Conservation (phyloP, 2,888 invertebrate genomes). For the Sphaerophoria rueppellii region DNA sequence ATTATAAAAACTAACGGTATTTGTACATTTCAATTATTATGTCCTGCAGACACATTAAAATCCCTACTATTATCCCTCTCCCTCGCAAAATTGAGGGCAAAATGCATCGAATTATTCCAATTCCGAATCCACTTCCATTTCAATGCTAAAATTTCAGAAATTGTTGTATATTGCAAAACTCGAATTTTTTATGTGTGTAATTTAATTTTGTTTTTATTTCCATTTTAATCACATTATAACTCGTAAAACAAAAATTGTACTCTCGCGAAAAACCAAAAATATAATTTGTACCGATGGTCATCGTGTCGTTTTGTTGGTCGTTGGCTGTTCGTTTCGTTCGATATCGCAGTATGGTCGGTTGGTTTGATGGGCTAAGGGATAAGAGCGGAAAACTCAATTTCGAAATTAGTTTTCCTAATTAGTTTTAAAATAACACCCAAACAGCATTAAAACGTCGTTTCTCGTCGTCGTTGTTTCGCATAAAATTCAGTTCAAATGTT, state of each 20-base stretch:
- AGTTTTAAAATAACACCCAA: slow-evolving; percentile 74
- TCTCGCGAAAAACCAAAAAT: slow-evolving; percentile 52
- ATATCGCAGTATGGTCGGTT: background rate
- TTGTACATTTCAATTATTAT: slow-evolving; percentile 70
- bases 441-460: slow-evolving; percentile 68
- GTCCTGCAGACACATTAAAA: slow-evolving; percentile 69
- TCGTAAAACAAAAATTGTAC: slow-evolving; percentile 62
- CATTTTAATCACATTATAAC: slow-evolving; percentile 48
- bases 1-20: slow-evolving; percentile 48
- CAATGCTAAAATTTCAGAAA: slow-evolving; percentile 26
- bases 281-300: slow-evolving; percentile 45
- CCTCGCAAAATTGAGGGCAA: slow-evolving; percentile 8
- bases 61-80: slow-evolving; percentile 23
- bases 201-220: slow-evolving; percentile 19
- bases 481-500: slow-evolving; percentile 54
- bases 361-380: background rate
- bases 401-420: slow-evolving; percentile 74
- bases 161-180: slow-evolving; percentile 17
- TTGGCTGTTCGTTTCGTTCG: background rate
- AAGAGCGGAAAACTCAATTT: slow-evolving; percentile 72
- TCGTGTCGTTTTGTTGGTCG: background rate
- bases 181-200: slow-evolving; percentile 7
- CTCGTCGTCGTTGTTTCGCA: slow-evolving; percentile 11
- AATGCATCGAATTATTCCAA: background rate
- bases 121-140: background rate